Evolutionary conservation across 2,113 vertebrate genomes (phyloP).

Genomic region (Hemibagrus wyckioides): DNA sequence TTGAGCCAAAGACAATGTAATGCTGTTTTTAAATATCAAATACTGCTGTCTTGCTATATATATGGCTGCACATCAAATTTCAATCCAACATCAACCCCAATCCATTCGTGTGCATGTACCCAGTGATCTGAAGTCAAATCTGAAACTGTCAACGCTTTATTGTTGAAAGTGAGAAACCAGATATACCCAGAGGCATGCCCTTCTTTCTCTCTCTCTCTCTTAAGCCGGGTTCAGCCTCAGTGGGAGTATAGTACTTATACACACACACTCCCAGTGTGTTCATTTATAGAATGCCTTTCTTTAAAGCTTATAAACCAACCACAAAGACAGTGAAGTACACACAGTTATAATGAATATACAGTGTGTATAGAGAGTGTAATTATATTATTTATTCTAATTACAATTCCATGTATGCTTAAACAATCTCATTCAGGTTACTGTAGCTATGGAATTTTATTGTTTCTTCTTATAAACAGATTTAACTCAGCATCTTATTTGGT

Average conservation of each 20-base stretch:
- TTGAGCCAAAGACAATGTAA: not conserved
- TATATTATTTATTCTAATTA: constrained; percentile 28
- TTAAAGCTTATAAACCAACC: not conserved
- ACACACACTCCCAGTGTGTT: constrained; percentile 11
- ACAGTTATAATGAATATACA: not conserved
- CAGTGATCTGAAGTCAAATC: constrained; percentile 28
- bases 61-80: not conserved
- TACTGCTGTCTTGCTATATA: not conserved
- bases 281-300: not conserved
- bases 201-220: constrained; percentile 27
- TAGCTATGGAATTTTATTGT: not conserved
- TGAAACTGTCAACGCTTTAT: constrained; percentile 28
- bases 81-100: no score
- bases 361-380: not conserved
- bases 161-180: constrained; percentile 37
- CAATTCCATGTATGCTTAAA: constrained; percentile 13
- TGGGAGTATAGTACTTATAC: constrained; percentile 2
- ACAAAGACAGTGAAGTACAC: not conserved
- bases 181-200: constrained; percentile 29
- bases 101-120: not conserved
- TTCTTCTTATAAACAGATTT: not conserved
- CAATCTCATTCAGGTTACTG: not conserved
- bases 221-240: not conserved
- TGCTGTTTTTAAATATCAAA: not conserved
- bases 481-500: not conserved